Percentiles rank a stretch among this genome's conserved stretches.
Evolutionary conservation across 2,888 invertebrate species (phyloP).

Genomic region (Hyposoter dolosus): DNA sequence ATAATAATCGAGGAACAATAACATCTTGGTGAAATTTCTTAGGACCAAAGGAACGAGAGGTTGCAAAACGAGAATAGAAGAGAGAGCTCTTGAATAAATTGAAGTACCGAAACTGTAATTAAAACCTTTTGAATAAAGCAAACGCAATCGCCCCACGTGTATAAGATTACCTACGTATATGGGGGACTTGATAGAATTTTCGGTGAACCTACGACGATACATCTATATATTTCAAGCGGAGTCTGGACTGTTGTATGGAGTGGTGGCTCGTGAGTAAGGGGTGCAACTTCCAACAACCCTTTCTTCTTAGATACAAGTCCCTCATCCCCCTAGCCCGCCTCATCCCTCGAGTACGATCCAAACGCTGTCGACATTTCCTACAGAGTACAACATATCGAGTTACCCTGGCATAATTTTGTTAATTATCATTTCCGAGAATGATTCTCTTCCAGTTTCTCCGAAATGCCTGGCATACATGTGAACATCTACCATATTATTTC

Average conservation of each 20-base stretch:
- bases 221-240: slow-evolving; percentile 47
- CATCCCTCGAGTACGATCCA: slow-evolving; percentile 61
- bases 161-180: slow-evolving; percentile 68
- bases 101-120: slow-evolving; percentile 76
- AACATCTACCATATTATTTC: slow-evolving; percentile 58
- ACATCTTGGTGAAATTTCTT: slow-evolving; percentile 29
- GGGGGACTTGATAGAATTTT: slow-evolving; percentile 74
- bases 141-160: slow-evolving; percentile 77
- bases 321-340: slow-evolving; percentile 70
- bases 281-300: slow-evolving; percentile 76
- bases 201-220: slow-evolving; percentile 64
- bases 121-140: slow-evolving; percentile 83
- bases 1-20: slow-evolving; percentile 34
- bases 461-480: slow-evolving; percentile 24
- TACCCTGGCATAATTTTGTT: slow-evolving; percentile 84
- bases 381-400: slow-evolving; percentile 81
- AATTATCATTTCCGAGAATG: slow-evolving; percentile 83
- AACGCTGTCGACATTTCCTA: slow-evolving; percentile 68
- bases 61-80: slow-evolving; percentile 16
- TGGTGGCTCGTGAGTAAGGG: slow-evolving; percentile 55
- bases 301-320: slow-evolving; percentile 81
- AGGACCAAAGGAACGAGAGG: slow-evolving; percentile 25
- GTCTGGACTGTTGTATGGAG: slow-evolving; percentile 55
- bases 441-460: slow-evolving; percentile 74
- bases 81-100: slow-evolving; percentile 57